A percentile compares a stretch with the other conserved stretches of the same genome.
phyloP scores from a whole-genome alignment of 2,113 vertebrate genomes.

The Periophthalmus modestus region DNA sequence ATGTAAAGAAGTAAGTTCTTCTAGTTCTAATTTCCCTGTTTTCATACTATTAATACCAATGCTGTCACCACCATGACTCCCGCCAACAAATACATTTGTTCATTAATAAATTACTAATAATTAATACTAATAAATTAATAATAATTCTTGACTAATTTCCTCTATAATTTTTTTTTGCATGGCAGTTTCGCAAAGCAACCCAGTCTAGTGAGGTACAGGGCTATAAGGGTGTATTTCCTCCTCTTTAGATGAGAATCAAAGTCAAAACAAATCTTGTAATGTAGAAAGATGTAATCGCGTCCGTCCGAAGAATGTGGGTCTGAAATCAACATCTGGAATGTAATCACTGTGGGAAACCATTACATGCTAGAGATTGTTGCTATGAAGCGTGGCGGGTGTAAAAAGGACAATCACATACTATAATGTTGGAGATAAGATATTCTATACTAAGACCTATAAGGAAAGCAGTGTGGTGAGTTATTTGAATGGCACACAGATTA shows the following conservation, averaged over 20 bases:
- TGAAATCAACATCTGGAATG: constrained; percentile 41
- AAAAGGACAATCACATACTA: constrained; percentile 19
- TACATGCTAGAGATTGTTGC: constrained; percentile 34
- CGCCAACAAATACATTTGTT: neutral
- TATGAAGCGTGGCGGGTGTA: constrained; percentile 10
- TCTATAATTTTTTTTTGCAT: constrained; percentile 6
- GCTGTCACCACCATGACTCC: neutral
- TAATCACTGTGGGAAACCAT: constrained; percentile 51
- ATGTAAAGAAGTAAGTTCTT: no score
- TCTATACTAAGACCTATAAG: neutral
- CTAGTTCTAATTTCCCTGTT: no score
- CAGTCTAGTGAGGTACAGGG: constrained; percentile 17
- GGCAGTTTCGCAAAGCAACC: constrained; percentile 51
- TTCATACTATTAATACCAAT: neutral
- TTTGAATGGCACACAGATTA: constrained; percentile 10
- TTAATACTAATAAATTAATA: no score
- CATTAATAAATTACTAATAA: neutral
- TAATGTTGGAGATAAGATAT: constrained; percentile 42
- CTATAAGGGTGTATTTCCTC: constrained; percentile 19
- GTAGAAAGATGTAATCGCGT: constrained; percentile 41
- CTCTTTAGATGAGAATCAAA: constrained; percentile 50
- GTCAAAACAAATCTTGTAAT: constrained; percentile 61
- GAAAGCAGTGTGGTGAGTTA: constrained; percentile 11
- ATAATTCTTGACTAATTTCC: neutral
- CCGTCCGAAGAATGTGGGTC: constrained; percentile 17